A percentile compares a stretch with the other conserved stretches of the same genome.
phyloP scores from a whole-genome alignment of 2,888 invertebrate species.

The Catocala nupta region DNA sequence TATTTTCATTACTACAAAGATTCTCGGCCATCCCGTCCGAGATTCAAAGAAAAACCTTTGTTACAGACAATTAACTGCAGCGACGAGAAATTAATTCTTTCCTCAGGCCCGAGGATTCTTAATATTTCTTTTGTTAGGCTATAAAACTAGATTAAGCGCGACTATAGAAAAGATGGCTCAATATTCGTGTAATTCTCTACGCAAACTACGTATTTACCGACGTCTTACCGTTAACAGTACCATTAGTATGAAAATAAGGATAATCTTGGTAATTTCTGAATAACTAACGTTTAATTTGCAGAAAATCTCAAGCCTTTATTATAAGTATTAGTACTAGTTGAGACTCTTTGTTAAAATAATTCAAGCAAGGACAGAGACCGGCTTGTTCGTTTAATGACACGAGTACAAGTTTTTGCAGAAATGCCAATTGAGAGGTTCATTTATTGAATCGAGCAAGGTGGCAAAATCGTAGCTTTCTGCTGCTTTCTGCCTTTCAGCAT shows the following conservation, averaged over 20 bases:
- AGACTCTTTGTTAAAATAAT: no score
- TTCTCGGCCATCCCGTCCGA: slow-evolving; percentile 59
- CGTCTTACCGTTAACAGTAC: background rate
- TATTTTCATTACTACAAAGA: slow-evolving; percentile 69
- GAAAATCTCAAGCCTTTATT: no score
- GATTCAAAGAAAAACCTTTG: slow-evolving; percentile 71
- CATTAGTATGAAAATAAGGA: background rate
- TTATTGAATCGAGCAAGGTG: no score
- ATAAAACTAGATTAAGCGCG: slow-evolving; percentile 37
- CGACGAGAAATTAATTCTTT: slow-evolving; percentile 70
- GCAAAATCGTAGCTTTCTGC: no score
- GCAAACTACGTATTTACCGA: slow-evolving; percentile 9
- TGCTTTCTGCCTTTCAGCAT: no score
- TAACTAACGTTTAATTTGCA: no score
- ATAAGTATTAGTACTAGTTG: no score
- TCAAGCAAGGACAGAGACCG: no score
- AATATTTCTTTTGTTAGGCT: slow-evolving; percentile 42
- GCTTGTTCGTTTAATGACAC: no score
- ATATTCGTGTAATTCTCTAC: slow-evolving; percentile 28
- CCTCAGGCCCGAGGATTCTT: slow-evolving; percentile 46
- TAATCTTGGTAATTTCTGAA: background rate
- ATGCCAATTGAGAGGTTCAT: no score
- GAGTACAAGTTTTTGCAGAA: no score
- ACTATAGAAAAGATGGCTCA: slow-evolving; percentile 24
- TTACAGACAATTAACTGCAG: slow-evolving; percentile 76